Evolutionary conservation across 1,140 invertebrate genomes (phyloP), one percentile per base, ranked within the genome.

Genomic region (Apocrypta bakeri): DNA sequence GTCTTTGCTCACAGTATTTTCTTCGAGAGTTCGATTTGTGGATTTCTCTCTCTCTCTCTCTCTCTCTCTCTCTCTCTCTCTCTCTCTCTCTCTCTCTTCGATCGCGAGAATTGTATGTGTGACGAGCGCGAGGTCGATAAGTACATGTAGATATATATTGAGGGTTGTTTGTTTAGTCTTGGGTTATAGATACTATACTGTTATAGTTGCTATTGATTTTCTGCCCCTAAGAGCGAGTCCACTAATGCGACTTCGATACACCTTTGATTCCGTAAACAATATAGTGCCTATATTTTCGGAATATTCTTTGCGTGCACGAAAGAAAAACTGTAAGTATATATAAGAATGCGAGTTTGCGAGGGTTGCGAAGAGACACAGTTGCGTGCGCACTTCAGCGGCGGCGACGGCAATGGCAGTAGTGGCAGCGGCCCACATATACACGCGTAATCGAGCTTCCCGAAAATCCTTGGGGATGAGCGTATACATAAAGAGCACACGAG

Each of bases 1-100:
- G 17, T 76, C 29, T 76, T 76, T 76, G 61, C 56, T 64, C n/a
- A 2, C n/a, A 64, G 61, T 29, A 76, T 76, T 76, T 76, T n/a
- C 56, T 14, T 63, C 74, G 9, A 40, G 61, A 56, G 48, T 56
- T 56, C 48, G 48, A 7, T 37, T 76, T 76, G 33, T 31, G 63
- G 56, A 21, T 63, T n/a, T 76, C 37, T 63, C 64, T 74, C 27
- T 64, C 24, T 37, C 9, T 9, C 9, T 37, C 3, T 9, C 9
- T 9, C 33, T 37, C 2, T 2, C 33, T 37, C 9, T 9, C 3
- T 37, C 33, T 37, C 33, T 9, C 33, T 9, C 33, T 2, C 33
- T 2, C n/a, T n/a, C n/a, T n/a, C n/a, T n/a, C n/a, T n/a, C 40
- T 42, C 9, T 2, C 1, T 11, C 40, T 8, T 11, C 48, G 21